Conservation (phyloP, 2,113 vertebrate species). For the Budorcas taxicolor region DNA sequence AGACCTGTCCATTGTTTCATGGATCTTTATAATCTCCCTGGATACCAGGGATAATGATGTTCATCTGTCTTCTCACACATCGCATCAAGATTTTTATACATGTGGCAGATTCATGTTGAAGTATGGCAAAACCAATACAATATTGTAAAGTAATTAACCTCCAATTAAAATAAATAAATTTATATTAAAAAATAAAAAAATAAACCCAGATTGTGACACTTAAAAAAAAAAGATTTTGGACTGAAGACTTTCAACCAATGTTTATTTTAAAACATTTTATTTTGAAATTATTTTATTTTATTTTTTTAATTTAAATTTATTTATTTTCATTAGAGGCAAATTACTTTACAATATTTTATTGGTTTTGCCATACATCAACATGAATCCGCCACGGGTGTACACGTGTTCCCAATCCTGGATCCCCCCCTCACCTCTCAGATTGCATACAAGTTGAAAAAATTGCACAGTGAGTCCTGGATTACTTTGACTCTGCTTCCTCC, state of each 20-base stretch:
- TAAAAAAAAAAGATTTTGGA: not conserved
- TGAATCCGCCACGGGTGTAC: too few relatives aligned
- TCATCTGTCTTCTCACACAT: not conserved
- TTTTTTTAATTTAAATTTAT: too few relatives aligned
- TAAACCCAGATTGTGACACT: too few relatives aligned
- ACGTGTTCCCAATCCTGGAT: too few relatives aligned
- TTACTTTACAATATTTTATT: too few relatives aligned
- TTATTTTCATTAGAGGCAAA: too few relatives aligned
- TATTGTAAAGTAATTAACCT: too few relatives aligned
- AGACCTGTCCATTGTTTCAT: not conserved
- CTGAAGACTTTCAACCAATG: not conserved
- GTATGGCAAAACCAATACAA: too few relatives aligned
- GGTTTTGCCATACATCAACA: too few relatives aligned
- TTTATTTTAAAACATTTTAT: not conserved
- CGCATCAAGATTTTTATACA: not conserved
- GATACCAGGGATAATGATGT: not conserved
- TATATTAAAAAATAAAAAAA: too few relatives aligned
- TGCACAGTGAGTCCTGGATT: not conserved
- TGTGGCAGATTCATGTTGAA: too few relatives aligned
- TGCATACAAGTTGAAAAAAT: not conserved
- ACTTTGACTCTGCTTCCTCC: not conserved
- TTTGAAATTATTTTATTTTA: not conserved
- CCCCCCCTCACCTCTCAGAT: not conserved
- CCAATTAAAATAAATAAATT: too few relatives aligned
- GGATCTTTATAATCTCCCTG: not conserved